phyloP scores from a whole-genome alignment of 1,140 invertebrate genomes.

The Rhopalosiphum maidis region DNA sequence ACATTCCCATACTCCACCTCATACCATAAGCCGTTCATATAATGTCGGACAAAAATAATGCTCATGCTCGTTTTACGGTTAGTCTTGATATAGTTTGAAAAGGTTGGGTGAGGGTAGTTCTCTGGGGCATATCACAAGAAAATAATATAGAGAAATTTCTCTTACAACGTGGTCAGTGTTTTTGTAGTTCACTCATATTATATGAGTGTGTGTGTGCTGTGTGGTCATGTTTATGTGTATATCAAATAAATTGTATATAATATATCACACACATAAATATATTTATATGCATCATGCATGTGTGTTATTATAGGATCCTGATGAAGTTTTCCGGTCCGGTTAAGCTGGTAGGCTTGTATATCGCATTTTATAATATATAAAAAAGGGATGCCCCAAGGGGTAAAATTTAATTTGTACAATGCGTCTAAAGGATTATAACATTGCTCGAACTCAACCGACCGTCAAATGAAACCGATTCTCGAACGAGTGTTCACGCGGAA shows the following conservation, averaged over 20 bases:
- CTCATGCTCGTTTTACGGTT: conserved; percentile 34
- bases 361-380: conserved; percentile 30
- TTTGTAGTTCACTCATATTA: conserved; percentile 11
- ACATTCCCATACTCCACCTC: background rate
- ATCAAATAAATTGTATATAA: conserved; percentile 18
- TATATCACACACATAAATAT: background rate
- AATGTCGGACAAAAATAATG: conserved; percentile 41
- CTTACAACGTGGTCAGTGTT: background rate
- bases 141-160: conserved; percentile 44
- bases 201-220: background rate
- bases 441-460: conserved; percentile 45
- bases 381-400: conserved; percentile 28
- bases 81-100: background rate
- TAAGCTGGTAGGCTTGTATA: conserved; percentile 23
- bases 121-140: conserved; percentile 31
- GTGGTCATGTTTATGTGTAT: background rate
- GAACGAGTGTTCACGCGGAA: conserved; percentile 36
- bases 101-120: conserved; percentile 11
- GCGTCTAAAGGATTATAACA: conserved; percentile 55
- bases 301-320: conserved; percentile 29
- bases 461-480: conserved; percentile 54
- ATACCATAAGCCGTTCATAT: conserved; percentile 22
- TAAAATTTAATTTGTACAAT: conserved; percentile 51
- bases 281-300: background rate
- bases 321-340: conserved; percentile 51